Base-by-base conservation (phyloP, 2,113 vertebrate genomes). In the Chaenogobius annularis region DNA sequence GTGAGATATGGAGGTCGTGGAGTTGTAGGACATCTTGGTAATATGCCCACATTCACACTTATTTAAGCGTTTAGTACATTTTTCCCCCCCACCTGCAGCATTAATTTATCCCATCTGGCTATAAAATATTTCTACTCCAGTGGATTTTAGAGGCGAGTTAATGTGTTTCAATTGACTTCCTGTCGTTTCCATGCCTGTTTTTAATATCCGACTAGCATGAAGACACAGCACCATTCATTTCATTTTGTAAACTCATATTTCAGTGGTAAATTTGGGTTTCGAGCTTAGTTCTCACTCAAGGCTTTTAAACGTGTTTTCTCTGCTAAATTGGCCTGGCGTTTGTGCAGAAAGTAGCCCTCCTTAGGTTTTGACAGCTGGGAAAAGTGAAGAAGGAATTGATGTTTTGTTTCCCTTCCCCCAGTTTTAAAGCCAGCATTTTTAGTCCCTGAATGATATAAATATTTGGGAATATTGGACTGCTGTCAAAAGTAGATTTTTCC, bases 91-190 rank as follows among this genome's bases (percentile, higher is more conserved):
- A n/a, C 68, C 88, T 87, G 73, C 82, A 79, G 78, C 81, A 89
- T 91, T 88, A 81, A 87, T 90, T 90, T 83, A 84, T 87, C 73
- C 82, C 87, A 91, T 91, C 85, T 91, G 85, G 78, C 72, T 72
- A 73, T 82, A 88, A 85, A 82, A 72, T 83, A 69, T 80, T 87
- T 76, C 75, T 78, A 69, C 66, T 84, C 61, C 75, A 80, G 77
- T 70, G 55, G 64, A 43, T 78, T 78, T 78, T 67, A 62, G 52
- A 62, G 73, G 14, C 64, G 62, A 19, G 66, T 70, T 70, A 43
- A n/a, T 63, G 6, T 43, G 22, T 72, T 50, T 47, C 68, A n/a
- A 1, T 17, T 58, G 68, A 75, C 43, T 35, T 75, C 46, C 61
- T 75, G 23, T 72, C 14, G 40, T 63, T 17, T 35, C 61, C 14